Evolutionary conservation across 1,140 invertebrate genomes (phyloP).

Genomic region (Drosophila punjabiensis): DNA sequence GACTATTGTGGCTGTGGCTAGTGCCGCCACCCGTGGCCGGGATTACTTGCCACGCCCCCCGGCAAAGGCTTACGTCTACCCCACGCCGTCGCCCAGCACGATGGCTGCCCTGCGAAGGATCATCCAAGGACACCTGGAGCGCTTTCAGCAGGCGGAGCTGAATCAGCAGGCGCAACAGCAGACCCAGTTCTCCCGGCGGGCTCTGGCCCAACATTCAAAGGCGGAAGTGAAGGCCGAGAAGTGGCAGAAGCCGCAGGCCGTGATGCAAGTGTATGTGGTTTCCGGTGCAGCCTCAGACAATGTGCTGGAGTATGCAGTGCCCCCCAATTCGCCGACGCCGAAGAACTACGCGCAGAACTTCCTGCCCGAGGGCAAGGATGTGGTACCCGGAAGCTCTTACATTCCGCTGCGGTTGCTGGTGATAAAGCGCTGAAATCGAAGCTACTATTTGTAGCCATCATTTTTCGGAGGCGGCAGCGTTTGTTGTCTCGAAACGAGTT

Average conservation of each 20-base stretch:
- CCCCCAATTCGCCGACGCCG: constrained; percentile 69
- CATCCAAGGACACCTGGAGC: constrained; percentile 64
- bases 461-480: constrained; percentile 38
- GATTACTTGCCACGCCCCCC: constrained; percentile 59
- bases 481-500: constrained; percentile 51
- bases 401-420: constrained; percentile 67
- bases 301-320: constrained; percentile 43
- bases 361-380: constrained; percentile 72
- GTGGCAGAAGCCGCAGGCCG: constrained; percentile 4
- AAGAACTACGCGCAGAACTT: constrained; percentile 80
- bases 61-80: constrained; percentile 46
- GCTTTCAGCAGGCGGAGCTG: constrained; percentile 61
- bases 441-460: not conserved
- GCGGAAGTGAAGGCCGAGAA: constrained; percentile 33
- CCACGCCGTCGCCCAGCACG: constrained; percentile 46
- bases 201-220: constrained; percentile 15
- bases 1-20: constrained; percentile 38
- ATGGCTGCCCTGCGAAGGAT: constrained; percentile 64
- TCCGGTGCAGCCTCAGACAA: constrained; percentile 36
- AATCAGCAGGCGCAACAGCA: constrained; percentile 1
- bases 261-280: constrained; percentile 42
- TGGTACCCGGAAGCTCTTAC: constrained; percentile 82
- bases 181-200: constrained; percentile 27
- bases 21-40: constrained; percentile 33
- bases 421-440: constrained; percentile 59